phyloP scores from a whole-genome alignment of 2,888 invertebrate species.

The Trisateles emortualis region DNA sequence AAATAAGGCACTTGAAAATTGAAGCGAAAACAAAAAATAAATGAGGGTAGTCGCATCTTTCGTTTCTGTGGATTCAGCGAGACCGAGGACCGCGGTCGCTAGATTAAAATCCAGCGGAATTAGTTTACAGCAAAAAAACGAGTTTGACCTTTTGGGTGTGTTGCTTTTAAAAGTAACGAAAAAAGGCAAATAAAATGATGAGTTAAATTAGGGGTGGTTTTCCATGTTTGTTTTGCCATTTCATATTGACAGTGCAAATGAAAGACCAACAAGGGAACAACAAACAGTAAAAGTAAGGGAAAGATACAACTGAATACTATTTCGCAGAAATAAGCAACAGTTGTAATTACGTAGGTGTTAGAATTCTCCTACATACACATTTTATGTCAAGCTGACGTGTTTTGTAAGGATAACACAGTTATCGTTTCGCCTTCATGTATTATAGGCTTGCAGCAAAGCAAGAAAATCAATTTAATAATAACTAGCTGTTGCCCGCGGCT shows the following conservation, averaged over 20 bases:
- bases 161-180: conserved; percentile 1
- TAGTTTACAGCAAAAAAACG: conserved; percentile 7
- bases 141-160: not conserved
- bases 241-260: not conserved
- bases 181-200: conserved; percentile 5
- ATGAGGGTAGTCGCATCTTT: not conserved
- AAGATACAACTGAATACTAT: not conserved
- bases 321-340: not conserved
- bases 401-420: too few species aligned
- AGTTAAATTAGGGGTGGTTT: conserved; percentile 1
- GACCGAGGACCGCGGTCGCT: not conserved
- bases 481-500: too few species aligned
- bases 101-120: conserved; percentile 4
- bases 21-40: conserved; percentile 6
- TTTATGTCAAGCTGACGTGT: too few species aligned
- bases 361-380: too few species aligned
- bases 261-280: not conserved
- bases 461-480: too few species aligned
- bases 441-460: too few species aligned
- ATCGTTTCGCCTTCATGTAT: too few species aligned
- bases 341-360: too few species aligned
- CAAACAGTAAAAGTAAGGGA: not conserved
- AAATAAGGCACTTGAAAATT: conserved; percentile 2
- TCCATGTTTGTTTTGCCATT: not conserved
- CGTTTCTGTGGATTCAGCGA: not conserved